Conservation (phyloP, 2,113 vertebrate species). For the Ondatra zibethicus region DNA sequence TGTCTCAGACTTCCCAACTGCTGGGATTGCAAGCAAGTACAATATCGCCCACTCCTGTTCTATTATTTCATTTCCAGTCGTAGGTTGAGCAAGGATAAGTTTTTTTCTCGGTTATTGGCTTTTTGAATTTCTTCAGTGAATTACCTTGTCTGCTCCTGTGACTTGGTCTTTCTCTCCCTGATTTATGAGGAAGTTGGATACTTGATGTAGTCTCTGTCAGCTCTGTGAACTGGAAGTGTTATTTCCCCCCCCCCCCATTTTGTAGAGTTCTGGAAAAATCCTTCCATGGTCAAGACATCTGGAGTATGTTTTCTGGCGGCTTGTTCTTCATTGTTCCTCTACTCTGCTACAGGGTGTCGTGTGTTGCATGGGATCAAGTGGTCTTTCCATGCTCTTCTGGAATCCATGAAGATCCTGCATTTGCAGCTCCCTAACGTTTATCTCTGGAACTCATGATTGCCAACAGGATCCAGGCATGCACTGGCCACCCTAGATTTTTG, state of each 20-base stretch:
- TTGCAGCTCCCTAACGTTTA: not conserved
- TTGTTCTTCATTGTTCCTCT: not conserved
- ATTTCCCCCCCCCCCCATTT: not conserved
- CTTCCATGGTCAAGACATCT: not conserved
- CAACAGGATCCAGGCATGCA: not conserved
- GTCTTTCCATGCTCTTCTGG: not conserved
- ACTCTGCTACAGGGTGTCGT: not conserved
- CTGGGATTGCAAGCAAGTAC: not conserved
- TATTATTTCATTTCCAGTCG: constrained; percentile 14
- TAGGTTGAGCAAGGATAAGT: not conserved
- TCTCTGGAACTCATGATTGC: not conserved
- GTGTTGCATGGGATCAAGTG: not conserved
- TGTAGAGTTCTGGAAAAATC: not conserved
- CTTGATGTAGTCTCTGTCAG: not conserved
- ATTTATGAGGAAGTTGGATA: constrained; percentile 46
- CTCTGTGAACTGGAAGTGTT: not conserved
- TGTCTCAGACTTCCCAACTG: not conserved
- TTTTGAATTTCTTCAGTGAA: constrained; percentile 42
- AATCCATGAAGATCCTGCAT: not conserved
- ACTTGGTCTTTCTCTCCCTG: not conserved
- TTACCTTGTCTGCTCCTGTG: not conserved
- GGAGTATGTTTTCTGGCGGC: not conserved
- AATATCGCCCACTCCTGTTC: not conserved
- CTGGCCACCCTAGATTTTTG: not conserved
- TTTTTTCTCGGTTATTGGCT: not conserved